Base-by-base conservation (phyloP, 2,888 invertebrate genomes). In the Lasioglossum leucozonium region DNA sequence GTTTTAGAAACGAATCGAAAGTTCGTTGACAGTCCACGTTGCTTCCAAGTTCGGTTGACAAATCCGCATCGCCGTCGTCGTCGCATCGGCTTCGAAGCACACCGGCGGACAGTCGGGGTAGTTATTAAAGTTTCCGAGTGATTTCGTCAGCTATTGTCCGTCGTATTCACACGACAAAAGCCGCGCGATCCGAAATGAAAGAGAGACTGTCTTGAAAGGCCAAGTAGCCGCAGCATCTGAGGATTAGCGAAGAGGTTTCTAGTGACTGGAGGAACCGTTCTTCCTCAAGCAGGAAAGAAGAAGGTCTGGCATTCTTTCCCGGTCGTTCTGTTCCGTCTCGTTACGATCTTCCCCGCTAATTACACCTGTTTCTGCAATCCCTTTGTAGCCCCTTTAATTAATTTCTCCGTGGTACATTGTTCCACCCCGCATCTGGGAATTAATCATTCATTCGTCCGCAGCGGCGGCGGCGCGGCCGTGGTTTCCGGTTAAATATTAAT, bases 391-490 rank as follows among this genome's bases (percentile, higher is more conserved):
- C 73, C 77, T 77, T 80, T 74, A 85, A 84, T 85, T 77, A 84
- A 84, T 80, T 84, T 84, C 80, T 44, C 42, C 22, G 10, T 47
- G 40, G 71, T 16, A 62, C 80, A 77, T 84, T 84, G 85, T 84
- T 74, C 79, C 47, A 13, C 10, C 40, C 22, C 62, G 78, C 34
- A 78, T 47, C 84, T 40, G 18, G 47, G 73, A 18, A 85, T 85
- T 85, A 85, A 84, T 85, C 84, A 80, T 84, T 84, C 79, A 79
- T 79, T 74, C 73, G 84, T 69, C 84, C 84, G 79, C 62, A 51
- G 30, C 37, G 62, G 18, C 72, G 47, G 47, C 30, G 51, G 37
- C 11, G 58, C 76, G 10, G 76, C 34, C 44, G 22, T 71, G 76
- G 74, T 58, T 65, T 47, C 67, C 58, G 79, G 72, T 85, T 77